Base-by-base conservation (phyloP, 2,113 vertebrate species). In the Grammomys dolichurus region DNA sequence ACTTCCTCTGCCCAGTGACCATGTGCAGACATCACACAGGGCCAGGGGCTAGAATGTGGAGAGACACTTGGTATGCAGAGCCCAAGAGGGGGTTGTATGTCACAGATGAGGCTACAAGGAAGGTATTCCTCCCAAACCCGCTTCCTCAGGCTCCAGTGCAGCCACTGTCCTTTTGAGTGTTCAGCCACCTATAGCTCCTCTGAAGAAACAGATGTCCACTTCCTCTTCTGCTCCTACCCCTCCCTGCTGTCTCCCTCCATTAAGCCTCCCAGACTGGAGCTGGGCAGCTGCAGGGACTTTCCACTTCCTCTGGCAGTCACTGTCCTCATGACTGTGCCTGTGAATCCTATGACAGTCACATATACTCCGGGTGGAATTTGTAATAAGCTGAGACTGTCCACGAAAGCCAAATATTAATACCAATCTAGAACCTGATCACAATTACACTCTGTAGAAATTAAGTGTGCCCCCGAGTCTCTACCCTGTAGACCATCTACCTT, bases 141-240 rank as follows among this genome's bases (percentile, higher is more conserved):
- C 70, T 60, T 76, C 46, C 73, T 88, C 13, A 16, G 78, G 56
- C 54, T 46, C 4, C 1, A 1, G 2, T 13, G 24, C 12, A 5
- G 51, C 46, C 28, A 14, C 2, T 1, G 4, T 31, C 72, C 2
- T 0, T 31, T 67, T 13, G 28, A 1, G 0, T 31, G 26, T 17
- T 48, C 2, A 0, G 17, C 43, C 40, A 28, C 5, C 56, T 36
- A 40, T 48, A 11, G 0, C 13, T 43, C 67, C 87, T n/a, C n/a
- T 7, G 5, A 43, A 26, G 60, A 82, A 17, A 13, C 12, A 28
- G 0, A 14, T 0, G 14, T 31, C 73, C 13, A 65, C 58, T 84
- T 87, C 73, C 69, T 60, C 84, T 22, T 73, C 16, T 1, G 2
- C 11, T 17, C 67, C 33, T 0, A 5, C 2, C n/a, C 70, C 65